phyloP scores from a whole-genome alignment of 2,797 vertebrate genomes.

The Sitta carolinensis region DNA sequence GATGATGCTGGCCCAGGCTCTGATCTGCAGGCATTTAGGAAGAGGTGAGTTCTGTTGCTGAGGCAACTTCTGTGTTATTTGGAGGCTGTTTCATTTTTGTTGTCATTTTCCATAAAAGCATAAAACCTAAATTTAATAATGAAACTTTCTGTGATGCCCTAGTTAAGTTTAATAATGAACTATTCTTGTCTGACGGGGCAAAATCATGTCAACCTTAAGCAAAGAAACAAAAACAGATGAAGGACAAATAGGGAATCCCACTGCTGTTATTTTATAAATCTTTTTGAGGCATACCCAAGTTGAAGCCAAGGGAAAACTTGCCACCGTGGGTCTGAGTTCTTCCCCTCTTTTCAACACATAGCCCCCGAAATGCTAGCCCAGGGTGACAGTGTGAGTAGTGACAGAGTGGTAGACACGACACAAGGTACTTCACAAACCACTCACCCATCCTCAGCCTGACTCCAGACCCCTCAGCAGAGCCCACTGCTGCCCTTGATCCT shows the following conservation, averaged over 20 bases:
- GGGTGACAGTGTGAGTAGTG: background rate
- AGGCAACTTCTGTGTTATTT: background rate
- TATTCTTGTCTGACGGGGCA: background rate
- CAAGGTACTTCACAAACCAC: background rate
- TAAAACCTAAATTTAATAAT: background rate
- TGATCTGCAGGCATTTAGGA: conserved; percentile 84
- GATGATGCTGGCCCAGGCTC: conserved; percentile 89
- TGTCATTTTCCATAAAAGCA: background rate
- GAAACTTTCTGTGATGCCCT: background rate
- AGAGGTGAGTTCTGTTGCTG: conserved; percentile 73
- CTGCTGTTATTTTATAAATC: background rate
- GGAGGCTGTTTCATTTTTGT: background rate
- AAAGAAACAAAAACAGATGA: background rate
- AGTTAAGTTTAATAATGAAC: background rate
- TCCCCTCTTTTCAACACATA: background rate
- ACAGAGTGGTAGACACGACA: background rate
- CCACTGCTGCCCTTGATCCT: background rate
- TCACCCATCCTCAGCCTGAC: background rate
- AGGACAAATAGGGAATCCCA: background rate
- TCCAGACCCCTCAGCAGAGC: background rate
- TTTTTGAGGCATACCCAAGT: background rate
- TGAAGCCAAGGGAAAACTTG: background rate
- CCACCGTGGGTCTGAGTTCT: background rate
- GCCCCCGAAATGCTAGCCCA: background rate
- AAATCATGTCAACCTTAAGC: background rate